Evolutionary conservation across 2,797 vertebrate species (phyloP).

Genomic region (Danio aesculapii): DNA sequence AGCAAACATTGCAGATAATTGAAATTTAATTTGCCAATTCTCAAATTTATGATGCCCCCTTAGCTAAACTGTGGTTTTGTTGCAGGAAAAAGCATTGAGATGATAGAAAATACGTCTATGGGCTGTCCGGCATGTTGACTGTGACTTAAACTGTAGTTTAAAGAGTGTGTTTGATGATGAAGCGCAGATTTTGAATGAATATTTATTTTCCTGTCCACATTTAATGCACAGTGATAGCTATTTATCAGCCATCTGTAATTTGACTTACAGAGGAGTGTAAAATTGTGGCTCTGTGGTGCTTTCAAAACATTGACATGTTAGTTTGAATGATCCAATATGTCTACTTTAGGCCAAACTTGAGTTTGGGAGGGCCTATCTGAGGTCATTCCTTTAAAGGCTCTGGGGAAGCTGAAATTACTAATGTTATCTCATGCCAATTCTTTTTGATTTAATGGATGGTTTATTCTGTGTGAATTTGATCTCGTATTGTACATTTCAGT

Average conservation of each 20-base stretch:
- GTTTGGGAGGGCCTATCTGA: background rate
- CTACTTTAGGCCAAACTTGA: slow-evolving; percentile 2
- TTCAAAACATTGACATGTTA: background rate
- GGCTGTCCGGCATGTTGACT: background rate
- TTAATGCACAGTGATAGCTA: background rate
- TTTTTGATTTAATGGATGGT: too few relatives aligned
- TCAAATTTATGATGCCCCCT: background rate
- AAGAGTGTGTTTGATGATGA: background rate
- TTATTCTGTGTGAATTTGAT: too few relatives aligned
- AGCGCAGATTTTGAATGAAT: background rate
- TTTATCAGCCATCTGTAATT: background rate
- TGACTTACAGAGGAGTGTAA: slow-evolving; percentile 7
- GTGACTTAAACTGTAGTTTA: background rate
- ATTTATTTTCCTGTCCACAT: background rate
- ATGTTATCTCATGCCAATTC: too few relatives aligned
- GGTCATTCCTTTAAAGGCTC: background rate
- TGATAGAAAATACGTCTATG: slow-evolving; percentile 5
- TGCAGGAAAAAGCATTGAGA: background rate
- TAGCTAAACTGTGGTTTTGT: slow-evolving; percentile 1
- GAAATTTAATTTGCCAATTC: too few relatives aligned
- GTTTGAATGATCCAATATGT: background rate
- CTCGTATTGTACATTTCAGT: too few relatives aligned
- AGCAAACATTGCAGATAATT: background rate
- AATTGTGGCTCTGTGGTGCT: background rate
- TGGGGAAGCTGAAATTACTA: background rate